phyloP scores from a whole-genome alignment of 2,888 invertebrate species.

The Sinhomidia bicolor region DNA sequence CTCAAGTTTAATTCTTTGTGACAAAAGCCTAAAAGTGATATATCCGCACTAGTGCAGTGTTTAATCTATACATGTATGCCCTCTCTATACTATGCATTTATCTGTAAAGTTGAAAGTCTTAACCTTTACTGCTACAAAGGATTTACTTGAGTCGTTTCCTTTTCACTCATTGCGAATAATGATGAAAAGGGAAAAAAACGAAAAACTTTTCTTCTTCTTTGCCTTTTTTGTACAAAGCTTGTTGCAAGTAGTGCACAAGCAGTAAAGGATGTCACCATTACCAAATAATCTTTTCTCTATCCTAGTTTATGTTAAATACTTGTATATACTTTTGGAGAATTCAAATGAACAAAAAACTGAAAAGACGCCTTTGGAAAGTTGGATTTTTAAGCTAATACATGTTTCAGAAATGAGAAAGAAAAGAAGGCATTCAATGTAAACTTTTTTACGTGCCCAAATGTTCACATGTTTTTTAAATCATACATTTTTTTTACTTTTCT shows the following conservation, averaged over 20 bases:
- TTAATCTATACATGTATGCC: not conserved
- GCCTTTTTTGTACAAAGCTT: not conserved
- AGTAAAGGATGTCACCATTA: not conserved
- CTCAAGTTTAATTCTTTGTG: not conserved
- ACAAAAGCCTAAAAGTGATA: not conserved
- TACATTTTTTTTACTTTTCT: too few species aligned
- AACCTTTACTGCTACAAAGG: not conserved
- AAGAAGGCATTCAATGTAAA: not conserved
- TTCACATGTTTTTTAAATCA: too few species aligned
- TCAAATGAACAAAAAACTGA: not conserved
- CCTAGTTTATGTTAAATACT: not conserved
- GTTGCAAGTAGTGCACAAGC: not conserved
- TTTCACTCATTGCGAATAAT: slow-evolving; percentile 5
- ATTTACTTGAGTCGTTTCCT: slow-evolving; percentile 7
- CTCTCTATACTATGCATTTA: not conserved
- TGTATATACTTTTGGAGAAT: not conserved
- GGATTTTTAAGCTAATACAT: not conserved
- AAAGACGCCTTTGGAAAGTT: not conserved
- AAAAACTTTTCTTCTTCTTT: not conserved
- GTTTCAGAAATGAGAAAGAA: not conserved
- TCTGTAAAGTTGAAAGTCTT: not conserved
- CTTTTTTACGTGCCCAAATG: too few species aligned
- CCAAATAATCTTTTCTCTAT: not conserved
- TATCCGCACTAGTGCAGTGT: not conserved
- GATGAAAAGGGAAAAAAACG: slow-evolving; percentile 19